These are phyloP conservation scores for Manis javanica DNA, from an alignment of 2,797 vertebrate genomes.

Conservation along the genomic window DNA sequence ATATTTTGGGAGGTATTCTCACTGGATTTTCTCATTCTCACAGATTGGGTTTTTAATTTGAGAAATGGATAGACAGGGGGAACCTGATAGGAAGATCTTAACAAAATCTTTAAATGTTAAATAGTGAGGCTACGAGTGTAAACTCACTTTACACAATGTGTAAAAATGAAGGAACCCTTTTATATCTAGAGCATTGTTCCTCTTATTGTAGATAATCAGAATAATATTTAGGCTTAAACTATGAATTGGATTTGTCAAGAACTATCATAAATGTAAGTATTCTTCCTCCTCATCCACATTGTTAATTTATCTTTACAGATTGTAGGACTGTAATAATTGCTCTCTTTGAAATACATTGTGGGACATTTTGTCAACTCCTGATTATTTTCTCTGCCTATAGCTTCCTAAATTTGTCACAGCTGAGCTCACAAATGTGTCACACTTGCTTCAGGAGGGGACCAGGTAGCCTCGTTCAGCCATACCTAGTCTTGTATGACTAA, in stretches of 20 bases:
- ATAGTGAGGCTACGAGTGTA: no score
- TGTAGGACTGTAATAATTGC: not conserved
- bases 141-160: no score
- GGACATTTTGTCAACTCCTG: not conserved
- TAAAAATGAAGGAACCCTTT: not conserved
- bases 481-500: not conserved
- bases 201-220: not conserved
- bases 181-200: not conserved
- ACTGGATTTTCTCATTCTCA: not conserved
- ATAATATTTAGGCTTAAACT: not conserved
- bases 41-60: no score
- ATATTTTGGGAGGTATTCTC: not conserved
- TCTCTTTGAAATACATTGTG: not conserved
- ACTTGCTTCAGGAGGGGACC: not conserved
- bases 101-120: no score
- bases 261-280: conserved; percentile 30
- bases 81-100: no score
- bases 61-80: no score
- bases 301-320: not conserved
- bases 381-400: not conserved
- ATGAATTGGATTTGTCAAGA: not conserved
- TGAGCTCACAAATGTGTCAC: not conserved
- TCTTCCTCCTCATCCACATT: not conserved
- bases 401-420: not conserved
- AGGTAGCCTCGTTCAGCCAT: not conserved